Base-by-base conservation (phyloP, 2,888 invertebrate genomes). In the Drosophila melanocephala region DNA sequence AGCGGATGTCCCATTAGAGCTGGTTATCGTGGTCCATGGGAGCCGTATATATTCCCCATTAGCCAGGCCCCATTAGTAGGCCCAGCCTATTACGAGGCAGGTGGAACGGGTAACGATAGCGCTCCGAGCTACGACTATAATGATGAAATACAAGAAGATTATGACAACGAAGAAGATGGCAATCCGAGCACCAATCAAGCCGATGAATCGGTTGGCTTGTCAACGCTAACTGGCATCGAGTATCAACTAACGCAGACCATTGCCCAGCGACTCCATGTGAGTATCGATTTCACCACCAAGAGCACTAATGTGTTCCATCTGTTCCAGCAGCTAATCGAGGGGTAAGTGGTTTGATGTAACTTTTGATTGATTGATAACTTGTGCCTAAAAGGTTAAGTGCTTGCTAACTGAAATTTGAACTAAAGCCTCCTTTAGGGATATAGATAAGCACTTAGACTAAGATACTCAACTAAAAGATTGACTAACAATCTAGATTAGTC, bases 1-100 rank as follows among this genome's bases (percentile, higher is more conserved):
- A 91, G 92, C 72, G 91, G 91, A 16, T 93, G 94, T 71, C 89
- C 91, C 3, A 68, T 93, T n/a, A 81, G 80, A 5, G 92, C 91
- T 0, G 90, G 91, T 16, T 92, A 91, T 66, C 89, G 93, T 4
- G 79, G 79, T 28, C 81, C 92, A 6, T 93, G 92, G 92, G 93
- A 93, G 57, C 94, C 93, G 0, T 93, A 92, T 66, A 91, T 93
- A 9, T 91, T 92, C 33, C 75, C 74, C 44, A 80, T 30, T 39
- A 28, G 22, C 12, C 72, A 55, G 16, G n/a, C 68, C 2, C 39
- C 39, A 39, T 35, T 35, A 12, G n/a, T 63, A 2, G 28, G 53
- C 10, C 1, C 66, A 2, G 73, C 79, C 0, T 72, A 78, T 7
- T 52, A 72, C 35, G 70, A 58, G 0, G 59, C 64, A 2, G 64